These are phyloP conservation scores for Diarsia dahlii DNA, from an alignment of 2,888 invertebrate genomes.

Conservation along the genomic window DNA sequence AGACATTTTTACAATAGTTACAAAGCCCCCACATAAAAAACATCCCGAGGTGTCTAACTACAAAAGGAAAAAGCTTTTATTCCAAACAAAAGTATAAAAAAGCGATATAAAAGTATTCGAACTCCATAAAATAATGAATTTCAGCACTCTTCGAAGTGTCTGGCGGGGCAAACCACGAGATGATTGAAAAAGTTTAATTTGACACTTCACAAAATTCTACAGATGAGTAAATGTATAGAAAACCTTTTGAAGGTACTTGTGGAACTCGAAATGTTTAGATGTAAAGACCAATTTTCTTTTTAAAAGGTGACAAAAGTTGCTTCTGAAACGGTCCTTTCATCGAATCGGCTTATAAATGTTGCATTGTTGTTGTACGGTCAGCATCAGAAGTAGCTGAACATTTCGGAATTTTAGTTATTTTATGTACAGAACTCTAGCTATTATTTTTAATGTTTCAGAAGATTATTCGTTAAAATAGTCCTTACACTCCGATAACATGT, in stretches of 20 bases:
- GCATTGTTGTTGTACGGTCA: slow-evolving; percentile 3
- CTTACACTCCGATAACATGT: too few relatives aligned
- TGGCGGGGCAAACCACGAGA: slow-evolving; percentile 63
- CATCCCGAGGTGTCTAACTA: slow-evolving; percentile 44
- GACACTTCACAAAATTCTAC: slow-evolving; percentile 72
- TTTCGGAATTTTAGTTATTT: too few relatives aligned
- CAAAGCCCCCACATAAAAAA: slow-evolving; percentile 19
- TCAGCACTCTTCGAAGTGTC: slow-evolving; percentile 61
- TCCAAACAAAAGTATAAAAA: slow-evolving; percentile 60
- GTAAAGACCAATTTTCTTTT: slow-evolving; percentile 49
- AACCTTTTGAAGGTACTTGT: slow-evolving; percentile 40
- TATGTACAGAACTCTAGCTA: too few relatives aligned
- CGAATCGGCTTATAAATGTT: slow-evolving; percentile 23
- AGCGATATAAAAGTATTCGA: slow-evolving; percentile 60
- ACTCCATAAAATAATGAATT: slow-evolving; percentile 70
- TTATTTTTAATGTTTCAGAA: too few relatives aligned
- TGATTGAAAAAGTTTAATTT: slow-evolving; percentile 84
- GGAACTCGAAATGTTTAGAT: slow-evolving; percentile 53
- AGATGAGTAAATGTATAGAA: slow-evolving; percentile 48
- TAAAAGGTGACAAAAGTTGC: slow-evolving; percentile 27
- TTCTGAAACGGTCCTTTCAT: slow-evolving; percentile 5
- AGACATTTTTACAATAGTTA: slow-evolving; percentile 2
- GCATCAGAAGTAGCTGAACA: too few relatives aligned
- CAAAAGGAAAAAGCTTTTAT: slow-evolving; percentile 55
- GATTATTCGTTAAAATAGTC: too few relatives aligned